These are phyloP conservation scores for Montipora cactus DNA, from an alignment of 64 coral and sea anemone species.

Conservation along the genomic window DNA sequence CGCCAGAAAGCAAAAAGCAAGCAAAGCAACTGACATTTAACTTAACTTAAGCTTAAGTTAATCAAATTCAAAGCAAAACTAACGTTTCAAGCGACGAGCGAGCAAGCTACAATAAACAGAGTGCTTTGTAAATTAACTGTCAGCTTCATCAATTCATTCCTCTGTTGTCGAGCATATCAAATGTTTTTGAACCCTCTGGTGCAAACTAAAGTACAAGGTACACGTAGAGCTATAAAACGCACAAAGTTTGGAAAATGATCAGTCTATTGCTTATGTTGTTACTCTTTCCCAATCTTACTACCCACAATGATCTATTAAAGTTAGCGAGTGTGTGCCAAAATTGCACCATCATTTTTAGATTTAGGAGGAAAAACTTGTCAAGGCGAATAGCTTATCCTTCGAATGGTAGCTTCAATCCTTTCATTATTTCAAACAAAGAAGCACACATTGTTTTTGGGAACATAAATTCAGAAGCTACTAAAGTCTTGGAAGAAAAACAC, in stretches of 20 bases:
- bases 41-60: no score
- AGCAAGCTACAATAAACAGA: no score
- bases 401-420: no score
- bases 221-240: slow-evolving; percentile 12
- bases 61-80: no score
- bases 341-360: background rate
- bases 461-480: background rate
- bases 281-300: slow-evolving; percentile 19
- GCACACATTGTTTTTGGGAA: slow-evolving; percentile 56
- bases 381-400: slow-evolving; percentile 22
- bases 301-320: slow-evolving; percentile 14
- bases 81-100: no score
- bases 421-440: slow-evolving; percentile 9
- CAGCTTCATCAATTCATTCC: no score
- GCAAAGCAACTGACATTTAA: no score
- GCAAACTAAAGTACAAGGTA: slow-evolving; percentile 7
- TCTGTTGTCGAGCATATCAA: no score
- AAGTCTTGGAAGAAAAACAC: background rate
- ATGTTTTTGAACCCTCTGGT: no score
- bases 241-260: slow-evolving; percentile 26
- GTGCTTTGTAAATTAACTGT: no score
- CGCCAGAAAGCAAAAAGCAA: no score
- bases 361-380: slow-evolving; percentile 18
- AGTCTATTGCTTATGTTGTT: slow-evolving; percentile 6
- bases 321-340: slow-evolving; percentile 8